These are phyloP conservation scores for Hypomesus transpacificus DNA, from an alignment of 2,113 vertebrate genomes.

Conservation along the genomic window DNA sequence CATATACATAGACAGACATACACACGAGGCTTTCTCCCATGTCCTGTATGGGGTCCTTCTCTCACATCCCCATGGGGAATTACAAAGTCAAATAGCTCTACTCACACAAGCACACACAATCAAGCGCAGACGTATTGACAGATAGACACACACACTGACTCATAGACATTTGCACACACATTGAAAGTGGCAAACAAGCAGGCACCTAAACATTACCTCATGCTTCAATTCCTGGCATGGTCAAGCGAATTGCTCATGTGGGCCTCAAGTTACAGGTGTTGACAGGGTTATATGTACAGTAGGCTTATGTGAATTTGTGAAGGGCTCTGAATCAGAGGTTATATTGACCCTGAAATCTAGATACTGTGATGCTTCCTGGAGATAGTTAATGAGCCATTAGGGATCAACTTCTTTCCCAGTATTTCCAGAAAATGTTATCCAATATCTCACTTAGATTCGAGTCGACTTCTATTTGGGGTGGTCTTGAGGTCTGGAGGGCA, in stretches of 20 bases:
- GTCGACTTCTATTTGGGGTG: no score
- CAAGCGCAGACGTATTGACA: neutral
- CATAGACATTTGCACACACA: neutral
- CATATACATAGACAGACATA: neutral
- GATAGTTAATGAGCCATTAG: no score
- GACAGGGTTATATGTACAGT: no score
- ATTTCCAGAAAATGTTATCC: no score
- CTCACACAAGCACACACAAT: neutral
- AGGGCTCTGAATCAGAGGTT: no score
- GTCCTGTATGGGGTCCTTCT: conserved; percentile 1
- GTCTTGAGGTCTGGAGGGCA: no score
- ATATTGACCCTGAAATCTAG: no score
- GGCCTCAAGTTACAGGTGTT: no score
- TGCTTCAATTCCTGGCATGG: neutral
- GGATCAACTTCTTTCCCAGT: no score
- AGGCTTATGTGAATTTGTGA: no score
- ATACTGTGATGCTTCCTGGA: no score
- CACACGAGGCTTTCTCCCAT: neutral
- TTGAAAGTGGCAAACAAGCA: neutral
- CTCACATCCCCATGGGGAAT: conserved; percentile 35
- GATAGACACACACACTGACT: neutral
- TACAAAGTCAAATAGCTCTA: neutral
- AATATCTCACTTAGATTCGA: no score
- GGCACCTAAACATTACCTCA: conserved; percentile 42
- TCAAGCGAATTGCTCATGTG: neutral